These are phyloP conservation scores for Mormoops blainvillei DNA, from an alignment of 2,113 vertebrate species.

Conservation along the genomic window DNA sequence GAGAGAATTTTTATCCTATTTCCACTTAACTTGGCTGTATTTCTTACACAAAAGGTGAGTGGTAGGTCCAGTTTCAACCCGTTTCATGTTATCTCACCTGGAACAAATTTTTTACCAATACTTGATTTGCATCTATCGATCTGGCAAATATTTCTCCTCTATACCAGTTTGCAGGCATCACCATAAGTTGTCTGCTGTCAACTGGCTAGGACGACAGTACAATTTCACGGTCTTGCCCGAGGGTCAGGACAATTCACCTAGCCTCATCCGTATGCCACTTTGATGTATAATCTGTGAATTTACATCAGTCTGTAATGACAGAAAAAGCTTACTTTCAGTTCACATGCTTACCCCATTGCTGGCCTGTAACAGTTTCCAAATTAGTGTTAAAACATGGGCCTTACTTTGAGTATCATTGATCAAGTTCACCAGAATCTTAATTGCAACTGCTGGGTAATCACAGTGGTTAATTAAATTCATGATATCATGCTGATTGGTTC, in stretches of 20 bases:
- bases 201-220: background rate
- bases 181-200: background rate
- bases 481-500: background rate
- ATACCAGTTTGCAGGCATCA: background rate
- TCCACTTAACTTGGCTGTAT: background rate
- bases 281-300: background rate
- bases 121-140: background rate
- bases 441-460: background rate
- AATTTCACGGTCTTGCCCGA: background rate
- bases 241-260: background rate
- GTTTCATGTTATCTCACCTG: background rate
- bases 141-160: background rate
- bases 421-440: background rate
- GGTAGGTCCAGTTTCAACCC: background rate
- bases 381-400: background rate
- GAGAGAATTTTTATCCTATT: background rate
- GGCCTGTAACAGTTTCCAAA: background rate
- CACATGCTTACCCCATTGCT: background rate
- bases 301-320: background rate
- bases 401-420: background rate
- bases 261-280: background rate
- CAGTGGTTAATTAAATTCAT: background rate
- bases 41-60: background rate
- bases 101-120: background rate
- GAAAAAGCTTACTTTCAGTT: background rate